These are phyloP conservation scores for Lasioglossum calceatum DNA, from an alignment of 2,888 invertebrate species.

Conservation along the genomic window DNA sequence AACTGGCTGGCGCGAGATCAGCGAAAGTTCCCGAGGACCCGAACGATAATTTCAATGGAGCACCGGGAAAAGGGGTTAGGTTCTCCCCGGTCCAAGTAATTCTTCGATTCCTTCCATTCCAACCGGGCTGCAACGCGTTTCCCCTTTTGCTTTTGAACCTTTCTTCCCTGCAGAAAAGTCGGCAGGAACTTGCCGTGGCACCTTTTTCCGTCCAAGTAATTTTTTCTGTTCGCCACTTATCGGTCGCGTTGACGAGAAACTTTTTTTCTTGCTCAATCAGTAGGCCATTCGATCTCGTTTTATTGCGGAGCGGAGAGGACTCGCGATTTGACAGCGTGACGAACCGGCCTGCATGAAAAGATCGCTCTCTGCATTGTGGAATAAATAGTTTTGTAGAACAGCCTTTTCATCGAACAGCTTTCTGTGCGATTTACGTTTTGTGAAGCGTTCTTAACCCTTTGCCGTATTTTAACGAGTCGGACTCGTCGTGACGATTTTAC, in stretches of 20 bases:
- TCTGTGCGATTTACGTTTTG: not conserved
- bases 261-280: not conserved
- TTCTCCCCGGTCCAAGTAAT: constrained; percentile 34
- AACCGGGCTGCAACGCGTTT: not conserved
- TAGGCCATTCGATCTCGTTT: constrained; percentile 1
- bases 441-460: not conserved
- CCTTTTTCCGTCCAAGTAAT: not conserved
- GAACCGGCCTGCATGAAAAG: not conserved
- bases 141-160: constrained; percentile 2
- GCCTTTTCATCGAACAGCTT: not conserved
- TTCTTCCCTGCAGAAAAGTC: not conserved
- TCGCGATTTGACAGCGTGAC: not conserved
- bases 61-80: not conserved
- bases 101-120: constrained; percentile 46
- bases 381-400: not conserved
- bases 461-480: no score
- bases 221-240: not conserved
- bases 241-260: constrained; percentile 1
- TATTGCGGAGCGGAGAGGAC: not conserved
- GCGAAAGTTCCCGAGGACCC: constrained; percentile 34
- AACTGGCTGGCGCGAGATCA: constrained; percentile 22
- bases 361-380: not conserved
- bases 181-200: not conserved
- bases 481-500: no score
- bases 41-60: constrained; percentile 51